Conservation (phyloP, 1,140 invertebrate genomes). For the silkworm (Bombyx mori) region DNA sequence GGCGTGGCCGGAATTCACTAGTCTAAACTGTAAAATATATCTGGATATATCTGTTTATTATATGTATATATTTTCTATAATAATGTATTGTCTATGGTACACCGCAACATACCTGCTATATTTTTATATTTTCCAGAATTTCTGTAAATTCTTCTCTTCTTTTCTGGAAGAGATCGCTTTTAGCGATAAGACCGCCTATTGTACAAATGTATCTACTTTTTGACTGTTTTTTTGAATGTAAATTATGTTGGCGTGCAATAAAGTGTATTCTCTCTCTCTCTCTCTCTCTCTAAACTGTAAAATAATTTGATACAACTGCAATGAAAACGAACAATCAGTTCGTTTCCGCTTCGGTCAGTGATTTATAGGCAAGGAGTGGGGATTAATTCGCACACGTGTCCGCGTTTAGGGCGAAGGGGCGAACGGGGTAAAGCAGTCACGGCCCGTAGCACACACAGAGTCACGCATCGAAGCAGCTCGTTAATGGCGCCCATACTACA, state of each 20-base stretch:
- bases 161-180: too few relatives aligned
- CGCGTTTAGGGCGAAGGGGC: constrained; percentile 58
- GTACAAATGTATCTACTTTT: too few relatives aligned
- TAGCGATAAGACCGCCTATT: too few relatives aligned
- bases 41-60: too few relatives aligned
- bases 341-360: constrained; percentile 11
- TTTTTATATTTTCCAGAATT: too few relatives aligned
- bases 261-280: too few relatives aligned
- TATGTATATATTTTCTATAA: too few relatives aligned
- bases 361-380: constrained; percentile 53
- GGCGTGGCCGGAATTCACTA: constrained; percentile 6
- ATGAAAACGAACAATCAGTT: constrained; percentile 19
- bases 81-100: too few relatives aligned
- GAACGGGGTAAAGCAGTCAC: constrained; percentile 49
- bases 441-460: constrained; percentile 60
- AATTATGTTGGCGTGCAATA: too few relatives aligned
- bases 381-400: constrained; percentile 65
- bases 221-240: too few relatives aligned
- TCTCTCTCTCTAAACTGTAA: background rate
- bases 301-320: constrained; percentile 31
- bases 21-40: background rate
- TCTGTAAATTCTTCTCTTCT: too few relatives aligned
- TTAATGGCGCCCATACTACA: constrained; percentile 34
- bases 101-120: too few relatives aligned
- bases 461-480: constrained; percentile 46